These are phyloP conservation scores for Numenius phaeopus DNA, from an alignment of 2,797 vertebrate genomes.

Conservation along the genomic window DNA sequence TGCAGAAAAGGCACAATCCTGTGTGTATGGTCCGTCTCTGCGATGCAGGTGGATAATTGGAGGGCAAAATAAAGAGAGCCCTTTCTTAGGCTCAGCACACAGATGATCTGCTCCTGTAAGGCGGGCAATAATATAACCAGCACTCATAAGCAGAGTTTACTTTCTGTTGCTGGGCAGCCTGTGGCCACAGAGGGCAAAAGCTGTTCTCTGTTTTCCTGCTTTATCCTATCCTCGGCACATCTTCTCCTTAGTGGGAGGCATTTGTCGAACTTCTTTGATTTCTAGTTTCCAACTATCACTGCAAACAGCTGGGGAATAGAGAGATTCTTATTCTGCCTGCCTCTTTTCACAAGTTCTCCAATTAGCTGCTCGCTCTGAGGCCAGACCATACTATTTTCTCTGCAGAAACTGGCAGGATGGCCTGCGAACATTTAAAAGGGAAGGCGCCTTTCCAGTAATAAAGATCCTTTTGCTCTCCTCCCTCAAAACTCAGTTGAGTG, in stretches of 20 bases:
- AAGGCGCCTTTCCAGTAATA: background rate
- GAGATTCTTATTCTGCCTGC: slow-evolving; percentile 15
- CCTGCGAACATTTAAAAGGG: background rate
- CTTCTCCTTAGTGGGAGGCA: slow-evolving; percentile 54
- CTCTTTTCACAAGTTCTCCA: slow-evolving; percentile 11
- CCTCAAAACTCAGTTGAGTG: background rate
- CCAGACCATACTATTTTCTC: background rate
- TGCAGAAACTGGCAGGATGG: background rate
- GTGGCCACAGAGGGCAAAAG: background rate
- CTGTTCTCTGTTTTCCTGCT: background rate
- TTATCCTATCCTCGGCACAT: slow-evolving; percentile 40
- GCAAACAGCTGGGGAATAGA: slow-evolving; percentile 62
- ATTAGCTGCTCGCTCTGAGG: background rate
- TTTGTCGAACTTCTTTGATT: slow-evolving; percentile 26
- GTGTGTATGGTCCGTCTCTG: background rate
- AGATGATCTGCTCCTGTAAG: background rate
- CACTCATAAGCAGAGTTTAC: background rate
- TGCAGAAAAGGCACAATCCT: background rate
- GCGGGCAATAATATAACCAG: background rate
- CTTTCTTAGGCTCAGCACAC: background rate
- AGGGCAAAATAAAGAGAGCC: background rate
- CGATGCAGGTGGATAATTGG: accelerated
- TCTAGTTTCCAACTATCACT: slow-evolving; percentile 63
- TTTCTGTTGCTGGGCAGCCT: background rate
- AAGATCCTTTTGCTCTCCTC: background rate